phyloP scores from a whole-genome alignment of 2,113 vertebrate genomes.

The Poeciliopsis retropinna region DNA sequence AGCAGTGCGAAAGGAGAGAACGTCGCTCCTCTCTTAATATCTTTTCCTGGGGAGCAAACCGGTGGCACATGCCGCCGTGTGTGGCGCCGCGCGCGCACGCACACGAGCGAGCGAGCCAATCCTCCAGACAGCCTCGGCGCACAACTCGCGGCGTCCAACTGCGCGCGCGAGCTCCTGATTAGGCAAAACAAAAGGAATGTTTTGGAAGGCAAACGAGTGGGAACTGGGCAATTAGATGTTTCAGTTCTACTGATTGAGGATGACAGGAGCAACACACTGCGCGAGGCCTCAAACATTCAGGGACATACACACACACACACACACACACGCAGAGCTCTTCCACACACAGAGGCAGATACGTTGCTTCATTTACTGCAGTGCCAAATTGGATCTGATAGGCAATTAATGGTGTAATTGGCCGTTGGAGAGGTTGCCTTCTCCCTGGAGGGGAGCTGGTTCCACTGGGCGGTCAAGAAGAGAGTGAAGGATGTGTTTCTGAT shows the following conservation, averaged over 20 bases:
- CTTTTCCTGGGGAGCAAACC: background rate
- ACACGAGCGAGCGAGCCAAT: background rate
- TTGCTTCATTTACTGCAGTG: slow-evolving; percentile 76
- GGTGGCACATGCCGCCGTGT: background rate
- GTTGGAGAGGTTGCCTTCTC: slow-evolving; percentile 76
- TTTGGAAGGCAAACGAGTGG: slow-evolving; percentile 72
- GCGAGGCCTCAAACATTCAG: slow-evolving; percentile 39
- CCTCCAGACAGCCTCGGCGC: slow-evolving; percentile 7
- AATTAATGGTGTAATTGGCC: slow-evolving; percentile 84
- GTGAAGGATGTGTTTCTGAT: slow-evolving; percentile 49
- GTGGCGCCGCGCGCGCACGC: too few relatives aligned
- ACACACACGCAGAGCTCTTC: slow-evolving; percentile 21
- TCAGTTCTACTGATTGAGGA: slow-evolving; percentile 79
- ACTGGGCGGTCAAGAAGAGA: slow-evolving; percentile 54
- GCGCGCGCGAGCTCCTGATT: slow-evolving; percentile 50
- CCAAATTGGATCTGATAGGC: slow-evolving; percentile 82
- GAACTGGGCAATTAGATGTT: slow-evolving; percentile 78
- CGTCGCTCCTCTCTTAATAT: slow-evolving; percentile 12
- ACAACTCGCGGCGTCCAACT: slow-evolving; percentile 20
- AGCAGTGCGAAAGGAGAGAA: slow-evolving; percentile 28
- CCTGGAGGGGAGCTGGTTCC: slow-evolving; percentile 66
- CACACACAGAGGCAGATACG: slow-evolving; percentile 56
- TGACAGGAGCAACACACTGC: slow-evolving; percentile 77
- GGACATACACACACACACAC: slow-evolving; percentile 25
- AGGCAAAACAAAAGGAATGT: slow-evolving; percentile 73